These are phyloP conservation scores for Hetaerina americana DNA, from an alignment of 1,140 invertebrate genomes.

Conservation along the genomic window DNA sequence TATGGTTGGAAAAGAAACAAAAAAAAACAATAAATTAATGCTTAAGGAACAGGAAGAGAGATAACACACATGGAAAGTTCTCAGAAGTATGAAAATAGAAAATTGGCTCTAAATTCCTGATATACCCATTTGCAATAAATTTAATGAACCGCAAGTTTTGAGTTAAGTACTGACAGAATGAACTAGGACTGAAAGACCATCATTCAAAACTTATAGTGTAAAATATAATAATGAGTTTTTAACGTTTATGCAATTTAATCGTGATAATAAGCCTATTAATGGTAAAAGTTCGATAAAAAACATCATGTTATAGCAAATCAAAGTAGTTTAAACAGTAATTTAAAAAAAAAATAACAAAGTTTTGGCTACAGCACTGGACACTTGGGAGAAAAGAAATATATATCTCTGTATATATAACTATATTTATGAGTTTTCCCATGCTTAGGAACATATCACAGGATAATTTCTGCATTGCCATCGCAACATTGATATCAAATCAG, in stretches of 20 bases:
- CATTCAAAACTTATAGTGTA: too few relatives aligned
- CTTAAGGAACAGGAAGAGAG: not conserved
- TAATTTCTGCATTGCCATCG: not conserved
- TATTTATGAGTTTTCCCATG: not conserved
- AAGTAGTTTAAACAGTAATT: not conserved
- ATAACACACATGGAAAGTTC: not conserved
- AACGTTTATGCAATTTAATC: too few relatives aligned
- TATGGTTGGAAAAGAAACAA: not conserved
- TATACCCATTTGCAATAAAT: too few relatives aligned
- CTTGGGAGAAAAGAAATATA: not conserved
- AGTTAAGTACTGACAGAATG: too few relatives aligned
- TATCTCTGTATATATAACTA: not conserved
- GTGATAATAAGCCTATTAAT: too few relatives aligned
- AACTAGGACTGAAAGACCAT: too few relatives aligned
- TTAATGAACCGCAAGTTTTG: too few relatives aligned
- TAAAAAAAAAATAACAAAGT: not conserved
- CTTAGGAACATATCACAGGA: not conserved
- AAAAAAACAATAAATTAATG: too few relatives aligned
- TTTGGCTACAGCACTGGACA: not conserved
- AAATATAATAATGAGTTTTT: too few relatives aligned
- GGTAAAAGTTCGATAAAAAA: too few relatives aligned
- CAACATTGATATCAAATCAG: not conserved
- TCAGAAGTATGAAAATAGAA: not conserved
- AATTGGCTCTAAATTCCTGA: not conserved
- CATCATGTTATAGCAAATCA: too few relatives aligned